A percentile compares a stretch with the other conserved stretches of the same genome.
Evolutionary conservation across 2,113 vertebrate genomes (phyloP).

Genomic region (Drymodes brunneopygia): DNA sequence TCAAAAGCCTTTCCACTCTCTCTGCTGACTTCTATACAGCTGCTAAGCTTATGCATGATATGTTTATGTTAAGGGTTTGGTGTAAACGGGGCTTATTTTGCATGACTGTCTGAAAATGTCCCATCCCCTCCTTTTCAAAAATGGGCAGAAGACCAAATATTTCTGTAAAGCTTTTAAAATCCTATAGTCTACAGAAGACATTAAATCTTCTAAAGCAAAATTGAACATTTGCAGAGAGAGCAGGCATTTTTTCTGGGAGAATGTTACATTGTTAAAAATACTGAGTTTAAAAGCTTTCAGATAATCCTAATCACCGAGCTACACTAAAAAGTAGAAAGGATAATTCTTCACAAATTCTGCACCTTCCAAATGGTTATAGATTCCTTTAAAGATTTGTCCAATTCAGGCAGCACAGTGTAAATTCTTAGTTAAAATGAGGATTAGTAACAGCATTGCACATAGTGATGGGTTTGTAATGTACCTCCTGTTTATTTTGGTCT

Average conservation of each 20-base stretch:
- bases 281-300: neutral
- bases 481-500: conserved; percentile 1
- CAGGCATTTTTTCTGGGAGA: neutral
- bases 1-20: conserved; percentile 21
- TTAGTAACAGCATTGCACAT: neutral
- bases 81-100: conserved; percentile 27
- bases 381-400: neutral
- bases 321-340: neutral
- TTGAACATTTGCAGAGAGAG: neutral
- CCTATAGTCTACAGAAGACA: neutral
- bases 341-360: neutral
- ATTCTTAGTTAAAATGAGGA: neutral
- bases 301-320: neutral
- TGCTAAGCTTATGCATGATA: conserved; percentile 1
- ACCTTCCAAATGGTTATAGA: neutral
- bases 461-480: neutral
- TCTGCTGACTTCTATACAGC: conserved; percentile 9
- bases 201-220: neutral
- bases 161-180: conserved; percentile 38
- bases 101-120: conserved; percentile 15
- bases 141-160: conserved; percentile 33
- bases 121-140: neutral
- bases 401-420: neutral
- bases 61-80: conserved; percentile 28
- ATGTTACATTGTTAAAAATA: neutral